Evolutionary conservation across 35 echinoderm and acorn worm genomes (phyloP).

Genomic region (Stichopus chloronotus): DNA sequence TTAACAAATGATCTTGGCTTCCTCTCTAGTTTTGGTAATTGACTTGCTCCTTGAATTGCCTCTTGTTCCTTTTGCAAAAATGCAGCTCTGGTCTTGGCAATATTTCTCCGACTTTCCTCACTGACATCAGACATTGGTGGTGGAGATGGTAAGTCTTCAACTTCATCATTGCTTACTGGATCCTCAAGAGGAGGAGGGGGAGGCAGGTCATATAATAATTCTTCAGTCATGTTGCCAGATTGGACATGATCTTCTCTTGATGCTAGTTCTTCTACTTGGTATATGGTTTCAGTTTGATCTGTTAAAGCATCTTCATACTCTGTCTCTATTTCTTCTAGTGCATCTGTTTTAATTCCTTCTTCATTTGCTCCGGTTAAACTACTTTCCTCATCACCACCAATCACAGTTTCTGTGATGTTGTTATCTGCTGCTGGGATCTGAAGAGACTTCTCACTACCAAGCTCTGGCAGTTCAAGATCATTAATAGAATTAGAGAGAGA

Average conservation of each 20-base stretch:
- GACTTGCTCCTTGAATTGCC: not conserved
- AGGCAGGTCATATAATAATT: not conserved
- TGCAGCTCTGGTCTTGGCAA: slow-evolving; percentile 9
- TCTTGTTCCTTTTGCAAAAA: slow-evolving; percentile 27
- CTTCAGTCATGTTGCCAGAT: not conserved
- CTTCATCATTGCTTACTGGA: not conserved
- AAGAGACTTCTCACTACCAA: not conserved
- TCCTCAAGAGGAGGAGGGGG: not conserved
- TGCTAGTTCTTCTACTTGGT: too few relatives aligned
- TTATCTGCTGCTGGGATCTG: not conserved
- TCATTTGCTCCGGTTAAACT: too few relatives aligned
- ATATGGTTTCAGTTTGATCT: too few relatives aligned
- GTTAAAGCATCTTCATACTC: too few relatives aligned
- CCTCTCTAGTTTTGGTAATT: slow-evolving; percentile 3
- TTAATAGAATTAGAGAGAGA: slow-evolving; percentile 7
- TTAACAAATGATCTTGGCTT: not conserved
- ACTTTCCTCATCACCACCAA: too few relatives aligned
- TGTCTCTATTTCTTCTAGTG: too few relatives aligned
- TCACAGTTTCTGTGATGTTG: too few relatives aligned
- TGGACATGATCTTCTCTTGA: too few relatives aligned
- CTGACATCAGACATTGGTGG: slow-evolving; percentile 33
- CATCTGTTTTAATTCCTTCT: too few relatives aligned
- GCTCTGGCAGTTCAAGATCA: slow-evolving; percentile 22
- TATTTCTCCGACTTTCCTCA: slow-evolving; percentile 7
- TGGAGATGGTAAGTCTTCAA: not conserved